phyloP scores from a whole-genome alignment of 2,113 vertebrate genomes.

The Bubalus kerabau region DNA sequence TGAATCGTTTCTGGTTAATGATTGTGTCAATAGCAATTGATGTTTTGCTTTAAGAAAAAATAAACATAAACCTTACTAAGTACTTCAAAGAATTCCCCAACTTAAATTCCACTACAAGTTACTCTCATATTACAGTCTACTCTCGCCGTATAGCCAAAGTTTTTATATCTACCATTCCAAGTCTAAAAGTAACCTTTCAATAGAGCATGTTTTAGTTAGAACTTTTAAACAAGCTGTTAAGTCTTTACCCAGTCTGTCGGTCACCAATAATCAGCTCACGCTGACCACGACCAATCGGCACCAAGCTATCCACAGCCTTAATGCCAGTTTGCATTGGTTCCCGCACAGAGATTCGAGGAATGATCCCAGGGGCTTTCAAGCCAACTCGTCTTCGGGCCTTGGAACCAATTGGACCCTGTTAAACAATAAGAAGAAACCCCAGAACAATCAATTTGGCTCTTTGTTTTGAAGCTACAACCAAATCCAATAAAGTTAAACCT shows the following conservation, averaged over 20 bases:
- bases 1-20: conserved; percentile 98
- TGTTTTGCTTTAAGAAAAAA: conserved; percentile 87
- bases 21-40: conserved; percentile 98
- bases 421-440: neutral
- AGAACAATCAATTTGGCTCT: neutral
- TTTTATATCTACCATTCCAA: neutral
- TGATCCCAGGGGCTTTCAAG: conserved; percentile 97
- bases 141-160: neutral
- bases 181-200: neutral
- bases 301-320: conserved; percentile 98
- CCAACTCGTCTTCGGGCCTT: conserved; percentile 93
- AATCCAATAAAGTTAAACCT: neutral
- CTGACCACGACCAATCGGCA: conserved; percentile 97
- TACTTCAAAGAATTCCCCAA: neutral
- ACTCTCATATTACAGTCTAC: neutral
- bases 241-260: conserved; percentile 94
- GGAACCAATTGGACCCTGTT: conserved; percentile 88
- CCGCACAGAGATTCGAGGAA: conserved; percentile 97
- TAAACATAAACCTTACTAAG: neutral
- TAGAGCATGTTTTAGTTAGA: neutral
- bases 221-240: conserved; percentile 12
- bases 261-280: conserved; percentile 99
- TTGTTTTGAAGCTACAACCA: neutral
- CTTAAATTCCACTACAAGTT: neutral
- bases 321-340: conserved; percentile 99